Evolutionary conservation across 2,113 vertebrate genomes (phyloP).

Genomic region (Trachemys scripta): DNA sequence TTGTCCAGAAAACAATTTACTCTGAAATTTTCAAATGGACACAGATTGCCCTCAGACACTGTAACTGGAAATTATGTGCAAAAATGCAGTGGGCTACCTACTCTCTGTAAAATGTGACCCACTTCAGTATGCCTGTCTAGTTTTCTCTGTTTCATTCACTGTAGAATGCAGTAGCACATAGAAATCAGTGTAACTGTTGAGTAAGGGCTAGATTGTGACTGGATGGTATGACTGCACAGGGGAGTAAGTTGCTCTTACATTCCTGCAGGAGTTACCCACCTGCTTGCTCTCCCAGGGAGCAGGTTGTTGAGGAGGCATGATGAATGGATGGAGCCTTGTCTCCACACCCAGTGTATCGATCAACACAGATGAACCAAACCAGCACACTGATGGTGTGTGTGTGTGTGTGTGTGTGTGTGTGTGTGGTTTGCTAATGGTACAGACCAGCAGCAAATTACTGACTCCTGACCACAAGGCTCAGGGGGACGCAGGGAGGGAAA

Average conservation of each 20-base stretch:
- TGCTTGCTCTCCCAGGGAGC: too few relatives aligned
- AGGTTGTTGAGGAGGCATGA: too few relatives aligned
- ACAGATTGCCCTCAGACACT: conserved; percentile 51
- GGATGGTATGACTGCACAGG: not conserved
- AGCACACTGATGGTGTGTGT: too few relatives aligned
- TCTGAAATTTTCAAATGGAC: conserved; percentile 60
- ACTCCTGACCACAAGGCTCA: not conserved
- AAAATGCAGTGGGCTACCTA: conserved; percentile 45
- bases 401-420: too few relatives aligned
- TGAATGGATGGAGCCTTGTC: too few relatives aligned
- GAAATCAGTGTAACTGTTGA: accelerated
- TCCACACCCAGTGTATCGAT: too few relatives aligned
- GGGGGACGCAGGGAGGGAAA: not conserved
- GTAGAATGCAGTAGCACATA: not conserved
- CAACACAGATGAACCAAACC: too few relatives aligned
- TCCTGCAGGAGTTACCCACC: not conserved
- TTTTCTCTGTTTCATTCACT: accelerated
- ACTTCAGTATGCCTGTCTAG: not conserved
- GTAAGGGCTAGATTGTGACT: not conserved
- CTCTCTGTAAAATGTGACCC: not conserved
- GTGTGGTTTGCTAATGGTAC: too few relatives aligned
- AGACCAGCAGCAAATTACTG: not conserved
- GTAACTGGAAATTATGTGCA: conserved; percentile 32
- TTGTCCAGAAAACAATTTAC: conserved; percentile 60
- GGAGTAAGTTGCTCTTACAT: accelerated